phyloP scores from a whole-genome alignment of 2,113 vertebrate species.

The Pipra filicauda region DNA sequence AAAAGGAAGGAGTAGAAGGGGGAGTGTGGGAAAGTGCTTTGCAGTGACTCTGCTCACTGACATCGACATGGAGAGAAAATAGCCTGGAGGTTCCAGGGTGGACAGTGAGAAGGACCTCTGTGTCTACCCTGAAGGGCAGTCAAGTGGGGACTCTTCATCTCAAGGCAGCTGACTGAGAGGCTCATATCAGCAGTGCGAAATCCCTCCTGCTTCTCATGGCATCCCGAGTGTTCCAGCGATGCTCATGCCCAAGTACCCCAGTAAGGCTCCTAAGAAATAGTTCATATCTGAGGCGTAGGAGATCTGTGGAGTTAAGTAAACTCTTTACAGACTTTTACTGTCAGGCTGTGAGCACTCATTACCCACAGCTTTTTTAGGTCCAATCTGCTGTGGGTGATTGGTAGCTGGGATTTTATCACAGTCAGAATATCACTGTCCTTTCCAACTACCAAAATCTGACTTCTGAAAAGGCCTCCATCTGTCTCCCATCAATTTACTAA shows the following conservation, averaged over 20 bases:
- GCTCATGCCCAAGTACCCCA: not conserved
- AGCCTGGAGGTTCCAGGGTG: not conserved
- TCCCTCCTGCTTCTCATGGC: not conserved
- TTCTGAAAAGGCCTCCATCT: slow-evolving; percentile 6
- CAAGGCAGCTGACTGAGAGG: not conserved
- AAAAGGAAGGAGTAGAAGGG: not conserved
- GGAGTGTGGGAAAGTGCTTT: not conserved
- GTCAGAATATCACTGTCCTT: not conserved
- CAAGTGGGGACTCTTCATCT: not conserved
- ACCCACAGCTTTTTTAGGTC: not conserved
- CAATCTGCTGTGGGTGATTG: not conserved
- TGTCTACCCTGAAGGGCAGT: not conserved
- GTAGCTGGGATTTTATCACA: not conserved
- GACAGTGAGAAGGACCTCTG: not conserved
- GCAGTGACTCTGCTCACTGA: not conserved
- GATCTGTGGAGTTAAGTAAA: not conserved
- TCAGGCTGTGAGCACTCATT: not conserved
- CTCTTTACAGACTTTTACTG: not conserved
- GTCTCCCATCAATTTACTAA: not conserved
- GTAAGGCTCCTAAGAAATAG: not conserved
- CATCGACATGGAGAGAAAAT: not conserved
- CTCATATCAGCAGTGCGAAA: not conserved
- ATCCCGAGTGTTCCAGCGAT: not conserved
- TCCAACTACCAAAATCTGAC: slow-evolving; percentile 4
- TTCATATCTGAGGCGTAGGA: accelerated